These are phyloP conservation scores for Helarctos malayanus DNA, from an alignment of 2,797 vertebrate genomes.

Conservation along the genomic window DNA sequence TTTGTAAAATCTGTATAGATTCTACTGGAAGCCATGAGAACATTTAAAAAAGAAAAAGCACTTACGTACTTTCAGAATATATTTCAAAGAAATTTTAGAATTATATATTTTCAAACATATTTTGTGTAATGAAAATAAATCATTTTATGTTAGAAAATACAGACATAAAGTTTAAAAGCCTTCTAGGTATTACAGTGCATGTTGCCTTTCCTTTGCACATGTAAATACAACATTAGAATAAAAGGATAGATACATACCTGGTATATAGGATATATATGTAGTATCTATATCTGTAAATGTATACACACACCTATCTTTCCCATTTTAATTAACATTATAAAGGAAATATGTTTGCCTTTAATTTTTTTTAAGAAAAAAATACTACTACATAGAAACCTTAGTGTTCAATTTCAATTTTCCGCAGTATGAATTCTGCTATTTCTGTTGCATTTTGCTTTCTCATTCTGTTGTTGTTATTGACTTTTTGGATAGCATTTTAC, in stretches of 20 bases:
- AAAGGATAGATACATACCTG: not conserved
- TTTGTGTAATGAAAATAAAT: conserved; percentile 2
- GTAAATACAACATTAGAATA: not conserved
- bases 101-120: conserved; percentile 13
- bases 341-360: not conserved
- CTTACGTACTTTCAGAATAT: not conserved
- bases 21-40: not conserved
- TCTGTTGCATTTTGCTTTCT: not conserved
- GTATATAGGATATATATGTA: not conserved
- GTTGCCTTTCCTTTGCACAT: not conserved
- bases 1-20: not conserved
- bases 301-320: not conserved
- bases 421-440: not conserved
- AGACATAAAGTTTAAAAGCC: not conserved
- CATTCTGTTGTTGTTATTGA: not conserved
- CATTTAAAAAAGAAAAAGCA: conserved; percentile 6
- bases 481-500: not conserved
- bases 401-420: not conserved
- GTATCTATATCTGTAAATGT: not conserved
- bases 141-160: conserved; percentile 9
- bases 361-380: not conserved
- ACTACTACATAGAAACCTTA: not conserved
- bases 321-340: conserved; percentile 25
- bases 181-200: not conserved
- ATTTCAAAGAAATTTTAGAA: conserved; percentile 44